Evolutionary conservation across 1,140 invertebrate genomes (phyloP).

Genomic region (Parasteatoda tepidariorum): DNA sequence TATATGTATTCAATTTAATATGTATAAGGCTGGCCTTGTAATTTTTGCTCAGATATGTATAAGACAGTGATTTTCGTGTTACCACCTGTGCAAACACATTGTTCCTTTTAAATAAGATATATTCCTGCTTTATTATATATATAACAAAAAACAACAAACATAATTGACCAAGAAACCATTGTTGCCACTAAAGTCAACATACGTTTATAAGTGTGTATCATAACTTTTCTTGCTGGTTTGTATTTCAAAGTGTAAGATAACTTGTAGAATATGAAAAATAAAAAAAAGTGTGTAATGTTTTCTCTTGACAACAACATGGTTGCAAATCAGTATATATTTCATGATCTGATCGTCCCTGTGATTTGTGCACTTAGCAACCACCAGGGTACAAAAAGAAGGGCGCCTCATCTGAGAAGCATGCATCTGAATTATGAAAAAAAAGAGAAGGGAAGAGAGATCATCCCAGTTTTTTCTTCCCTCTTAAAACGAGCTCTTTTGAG

Average conservation of each 20-base stretch:
- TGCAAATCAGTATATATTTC: conserved; percentile 17
- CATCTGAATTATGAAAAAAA: neutral
- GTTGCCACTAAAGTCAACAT: neutral
- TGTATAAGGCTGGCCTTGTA: conserved; percentile 54
- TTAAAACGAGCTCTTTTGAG: neutral
- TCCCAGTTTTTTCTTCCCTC: conserved; percentile 1
- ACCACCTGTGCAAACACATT: conserved; percentile 54
- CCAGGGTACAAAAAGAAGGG: conserved; percentile 20
- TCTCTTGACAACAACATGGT: neutral
- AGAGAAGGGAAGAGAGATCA: neutral
- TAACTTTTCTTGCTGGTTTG: conserved; percentile 10
- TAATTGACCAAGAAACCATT: conserved; percentile 7
- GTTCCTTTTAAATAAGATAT: conserved; percentile 50
- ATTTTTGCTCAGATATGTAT: conserved; percentile 54
- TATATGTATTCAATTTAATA: conserved; percentile 37
- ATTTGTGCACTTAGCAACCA: conserved; percentile 42
- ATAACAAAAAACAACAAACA: too few species aligned
- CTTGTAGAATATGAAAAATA: neutral
- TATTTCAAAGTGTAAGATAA: conserved; percentile 11
- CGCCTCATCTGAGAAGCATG: neutral
- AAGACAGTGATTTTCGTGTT: conserved; percentile 52
- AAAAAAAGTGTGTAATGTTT: neutral
- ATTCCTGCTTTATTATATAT: conserved; percentile 43
- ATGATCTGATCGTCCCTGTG: conserved; percentile 35
- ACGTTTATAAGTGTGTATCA: conserved; percentile 27